Conservation (phyloP, 92 coral and sea anemone genomes). For the Anthopleura xanthogrammica region DNA sequence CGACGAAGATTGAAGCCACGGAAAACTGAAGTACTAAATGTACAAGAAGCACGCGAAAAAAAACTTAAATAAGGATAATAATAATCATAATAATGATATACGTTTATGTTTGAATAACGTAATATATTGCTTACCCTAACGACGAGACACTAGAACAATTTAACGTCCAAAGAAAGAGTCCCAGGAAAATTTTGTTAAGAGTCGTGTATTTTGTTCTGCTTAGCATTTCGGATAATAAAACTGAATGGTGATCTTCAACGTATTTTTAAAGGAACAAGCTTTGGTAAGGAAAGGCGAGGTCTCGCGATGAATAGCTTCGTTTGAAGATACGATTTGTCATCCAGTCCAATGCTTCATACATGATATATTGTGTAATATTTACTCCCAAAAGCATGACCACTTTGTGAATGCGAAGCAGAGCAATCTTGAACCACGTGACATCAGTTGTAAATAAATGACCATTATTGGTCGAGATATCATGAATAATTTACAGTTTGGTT, state of each 20-base stretch:
- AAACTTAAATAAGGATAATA: neutral
- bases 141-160: neutral
- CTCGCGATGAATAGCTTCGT: neutral
- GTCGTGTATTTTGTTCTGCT: neutral
- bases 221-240: neutral
- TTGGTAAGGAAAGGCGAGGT: neutral
- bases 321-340: neutral
- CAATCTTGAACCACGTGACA: conserved; percentile 9
- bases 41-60: neutral
- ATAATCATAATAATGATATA: too few relatives aligned
- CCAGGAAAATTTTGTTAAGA: neutral
- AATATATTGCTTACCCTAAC: conserved; percentile 2
- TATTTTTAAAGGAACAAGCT: neutral
- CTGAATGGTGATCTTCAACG: too few relatives aligned
- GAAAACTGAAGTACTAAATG: neutral
- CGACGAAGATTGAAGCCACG: neutral
- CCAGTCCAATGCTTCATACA: neutral
- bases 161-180: neutral
- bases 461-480: conserved; percentile 6
- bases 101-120: neutral
- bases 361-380: neutral
- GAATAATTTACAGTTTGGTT: neutral
- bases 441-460: neutral
- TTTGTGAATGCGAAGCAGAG: conserved; percentile 20
- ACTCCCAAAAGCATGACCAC: neutral